Evolutionary conservation across 2,797 vertebrate species (phyloP).

Genomic region (Vireo griseus): DNA sequence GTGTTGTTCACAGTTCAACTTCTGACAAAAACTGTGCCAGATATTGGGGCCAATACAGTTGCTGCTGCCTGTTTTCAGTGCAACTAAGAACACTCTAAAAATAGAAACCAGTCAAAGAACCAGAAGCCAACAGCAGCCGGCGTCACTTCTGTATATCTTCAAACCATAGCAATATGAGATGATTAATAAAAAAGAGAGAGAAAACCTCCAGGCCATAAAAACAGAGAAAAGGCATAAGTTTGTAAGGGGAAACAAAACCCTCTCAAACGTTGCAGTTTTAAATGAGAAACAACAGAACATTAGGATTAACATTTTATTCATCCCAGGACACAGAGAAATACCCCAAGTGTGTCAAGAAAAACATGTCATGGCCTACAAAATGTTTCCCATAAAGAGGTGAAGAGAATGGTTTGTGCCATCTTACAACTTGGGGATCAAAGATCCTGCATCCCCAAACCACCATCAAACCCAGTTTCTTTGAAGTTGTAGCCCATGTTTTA

Average conservation of each 20-base stretch:
- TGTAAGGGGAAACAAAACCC: background rate
- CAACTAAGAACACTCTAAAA: slow-evolving; percentile 21
- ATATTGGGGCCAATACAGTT: background rate
- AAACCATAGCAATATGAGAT: slow-evolving; percentile 19
- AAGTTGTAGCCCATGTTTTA: background rate
- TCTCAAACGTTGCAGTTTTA: slow-evolving; percentile 5
- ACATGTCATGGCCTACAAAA: background rate
- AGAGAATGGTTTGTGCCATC: background rate
- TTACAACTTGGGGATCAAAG: background rate
- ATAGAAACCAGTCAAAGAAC: slow-evolving; percentile 41
- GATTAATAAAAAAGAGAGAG: slow-evolving; percentile 41
- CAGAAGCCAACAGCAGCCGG: slow-evolving; percentile 17
- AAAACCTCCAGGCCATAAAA: slow-evolving; percentile 31
- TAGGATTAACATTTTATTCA: background rate
- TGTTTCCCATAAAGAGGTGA: background rate
- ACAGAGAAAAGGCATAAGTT: background rate
- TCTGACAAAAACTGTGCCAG: background rate
- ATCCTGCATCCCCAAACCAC: background rate
- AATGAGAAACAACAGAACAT: slow-evolving; percentile 13
- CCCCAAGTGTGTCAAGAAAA: background rate
- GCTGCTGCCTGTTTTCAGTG: background rate
- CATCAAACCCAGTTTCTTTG: background rate
- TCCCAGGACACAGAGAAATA: background rate
- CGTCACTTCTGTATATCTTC: slow-evolving; percentile 27
- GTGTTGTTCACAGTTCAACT: background rate